Evolutionary conservation across 2,113 vertebrate genomes (phyloP).

Genomic region (Hoplias malabaricus): DNA sequence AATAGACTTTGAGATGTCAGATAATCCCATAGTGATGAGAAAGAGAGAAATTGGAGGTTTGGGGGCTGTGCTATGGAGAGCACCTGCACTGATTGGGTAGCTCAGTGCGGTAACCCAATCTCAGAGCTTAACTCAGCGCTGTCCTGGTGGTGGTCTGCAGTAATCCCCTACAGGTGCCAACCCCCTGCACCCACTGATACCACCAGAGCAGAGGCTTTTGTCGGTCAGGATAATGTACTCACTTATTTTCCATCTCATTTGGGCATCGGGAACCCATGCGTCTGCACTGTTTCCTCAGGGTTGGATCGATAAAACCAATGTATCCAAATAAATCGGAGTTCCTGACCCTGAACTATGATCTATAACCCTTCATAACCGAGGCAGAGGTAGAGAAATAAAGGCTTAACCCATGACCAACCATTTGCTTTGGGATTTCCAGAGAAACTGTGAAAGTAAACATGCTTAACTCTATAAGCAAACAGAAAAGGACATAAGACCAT

Average conservation of each 20-base stretch:
- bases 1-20: not conserved
- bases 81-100: conserved; percentile 86
- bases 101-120: conserved; percentile 88
- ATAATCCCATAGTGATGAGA: conserved; percentile 10
- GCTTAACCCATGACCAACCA: not conserved
- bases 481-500: conserved; percentile 50
- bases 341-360: no score
- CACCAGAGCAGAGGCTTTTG: conserved; percentile 8
- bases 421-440: not conserved
- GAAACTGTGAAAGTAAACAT: not conserved
- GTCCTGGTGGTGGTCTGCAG: conserved; percentile 84
- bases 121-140: conserved; percentile 82
- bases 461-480: conserved; percentile 32
- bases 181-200: conserved; percentile 55
- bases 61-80: conserved; percentile 80
- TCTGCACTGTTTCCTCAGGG: not conserved
- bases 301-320: no score
- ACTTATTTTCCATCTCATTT: not conserved
- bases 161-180: conserved; percentile 98
- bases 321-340: no score
- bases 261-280: not conserved
- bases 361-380: no score
- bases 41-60: conserved; percentile 53
- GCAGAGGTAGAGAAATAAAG: no score
- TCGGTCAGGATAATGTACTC: not conserved